Base-by-base conservation (phyloP, 2,797 vertebrate genomes). In the Artibeus lituratus region DNA sequence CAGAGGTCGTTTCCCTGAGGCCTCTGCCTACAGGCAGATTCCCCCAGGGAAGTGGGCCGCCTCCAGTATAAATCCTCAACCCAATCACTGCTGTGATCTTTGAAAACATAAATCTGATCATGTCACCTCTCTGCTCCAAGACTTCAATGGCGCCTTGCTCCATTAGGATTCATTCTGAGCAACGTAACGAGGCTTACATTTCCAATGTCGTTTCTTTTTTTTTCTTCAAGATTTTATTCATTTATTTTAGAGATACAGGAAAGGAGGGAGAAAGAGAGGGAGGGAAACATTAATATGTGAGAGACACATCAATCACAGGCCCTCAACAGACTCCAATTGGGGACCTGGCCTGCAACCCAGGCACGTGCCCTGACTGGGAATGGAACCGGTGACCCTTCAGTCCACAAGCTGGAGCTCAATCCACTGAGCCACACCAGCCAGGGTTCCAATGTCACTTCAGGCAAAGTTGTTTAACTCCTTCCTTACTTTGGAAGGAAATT, bases 111-210 rank as follows among this genome's bases (percentile, higher is more conserved):
- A 80, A 84, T 78, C 92, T 89, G 84, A 94, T 62, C 32, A 22
- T 51, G 74, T 57, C 69, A 72, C 39, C 37, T 82, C 57, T 65
- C 42, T 85, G 69, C n/a, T 82, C 59, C 77, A 83, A 51, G 26
- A 18, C 62, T 87, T 83, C 62, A 81, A n/a, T 65, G 76, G 10
- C 67, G 49, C 24, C 69, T 81, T 0, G 0, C 47, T 93, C 86
- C 24, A 47, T 74, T 90, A 78, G 35, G 4, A 84, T 90, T 87
- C 85, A 83, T 12, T 73, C 49, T 83, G 69, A 95, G n/a, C 70
- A 87, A 37, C 65, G 94, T 76, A 44, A 86, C 77, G 76, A 83
- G 47, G 24, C n/a, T 93, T 88, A 74, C 35, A 65, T 95, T 91
- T 70, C 26, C 57, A 70, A 26, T 70, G 81, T 83, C 69, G 39